Evolutionary conservation across 2,797 vertebrate species (phyloP).

Genomic region (Mallotus villosus): DNA sequence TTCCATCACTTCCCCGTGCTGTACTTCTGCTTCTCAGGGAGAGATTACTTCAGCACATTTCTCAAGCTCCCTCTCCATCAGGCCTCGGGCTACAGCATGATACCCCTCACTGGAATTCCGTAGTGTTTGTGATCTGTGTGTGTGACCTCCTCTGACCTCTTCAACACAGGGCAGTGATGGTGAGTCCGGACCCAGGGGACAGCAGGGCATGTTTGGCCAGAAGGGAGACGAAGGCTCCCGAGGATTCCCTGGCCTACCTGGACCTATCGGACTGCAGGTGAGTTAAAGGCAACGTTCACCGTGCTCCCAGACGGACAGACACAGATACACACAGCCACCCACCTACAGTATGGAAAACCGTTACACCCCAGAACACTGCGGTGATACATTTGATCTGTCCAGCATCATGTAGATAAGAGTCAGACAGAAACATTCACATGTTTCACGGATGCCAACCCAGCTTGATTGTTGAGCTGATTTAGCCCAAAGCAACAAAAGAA

Average conservation of each 20-base stretch:
- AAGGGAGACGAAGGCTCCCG: conserved; percentile 97
- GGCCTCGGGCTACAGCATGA: conserved; percentile 32
- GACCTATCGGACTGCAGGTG: conserved; percentile 95
- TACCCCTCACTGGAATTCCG: background rate
- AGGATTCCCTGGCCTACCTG: conserved; percentile 95
- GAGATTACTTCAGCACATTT: conserved; percentile 66
- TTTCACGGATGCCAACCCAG: conserved; percentile 63
- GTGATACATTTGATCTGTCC: conserved; percentile 33
- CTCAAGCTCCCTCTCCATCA: conserved; percentile 28
- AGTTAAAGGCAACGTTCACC: conserved; percentile 7
- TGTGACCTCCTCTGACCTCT: conserved; percentile 13
- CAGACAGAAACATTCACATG: conserved; percentile 46
- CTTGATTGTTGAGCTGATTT: conserved; percentile 54
- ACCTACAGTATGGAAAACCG: conserved; percentile 19
- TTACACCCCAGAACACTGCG: background rate
- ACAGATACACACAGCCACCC: conserved; percentile 2
- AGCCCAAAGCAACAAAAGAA: conserved; percentile 51
- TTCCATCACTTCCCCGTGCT: conserved; percentile 2
- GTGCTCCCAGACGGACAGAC: conserved; percentile 2
- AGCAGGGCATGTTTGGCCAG: conserved; percentile 99
- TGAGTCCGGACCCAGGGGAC: conserved; percentile 92
- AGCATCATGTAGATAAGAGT: conserved; percentile 62
- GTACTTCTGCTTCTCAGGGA: conserved; percentile 47
- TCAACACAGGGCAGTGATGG: conserved; percentile 88
- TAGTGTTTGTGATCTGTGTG: background rate